These are phyloP conservation scores for Macaca mulatta DNA, from an alignment of 2,113 vertebrate genomes.

Conservation along the genomic window DNA sequence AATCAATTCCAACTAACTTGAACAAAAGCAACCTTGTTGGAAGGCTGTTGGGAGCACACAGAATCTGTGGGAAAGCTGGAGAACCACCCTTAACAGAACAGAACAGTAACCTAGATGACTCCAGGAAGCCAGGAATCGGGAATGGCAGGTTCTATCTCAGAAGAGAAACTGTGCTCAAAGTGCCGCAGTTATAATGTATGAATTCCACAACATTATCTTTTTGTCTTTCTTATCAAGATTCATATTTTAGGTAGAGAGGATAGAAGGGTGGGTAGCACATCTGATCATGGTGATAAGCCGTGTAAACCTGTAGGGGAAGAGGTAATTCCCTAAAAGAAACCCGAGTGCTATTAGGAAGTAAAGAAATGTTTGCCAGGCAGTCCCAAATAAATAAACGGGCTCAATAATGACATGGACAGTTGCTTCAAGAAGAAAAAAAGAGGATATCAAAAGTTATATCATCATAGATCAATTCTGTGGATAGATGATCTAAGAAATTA, in stretches of 20 bases:
- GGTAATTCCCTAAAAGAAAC: background rate
- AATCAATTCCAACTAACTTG: background rate
- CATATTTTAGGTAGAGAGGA: background rate
- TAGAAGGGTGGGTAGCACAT: background rate
- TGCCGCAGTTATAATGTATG: too few relatives aligned
- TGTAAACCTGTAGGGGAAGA: background rate
- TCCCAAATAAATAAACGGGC: background rate
- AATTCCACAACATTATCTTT: background rate
- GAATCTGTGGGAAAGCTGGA: background rate
- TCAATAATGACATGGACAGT: background rate
- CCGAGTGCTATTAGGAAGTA: background rate
- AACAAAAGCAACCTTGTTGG: background rate
- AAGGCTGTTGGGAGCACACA: background rate
- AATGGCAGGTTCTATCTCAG: background rate
- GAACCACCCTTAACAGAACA: background rate
- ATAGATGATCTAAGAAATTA: constrained; percentile 3
- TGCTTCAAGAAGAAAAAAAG: background rate
- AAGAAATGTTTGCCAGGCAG: background rate
- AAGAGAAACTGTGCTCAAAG: background rate
- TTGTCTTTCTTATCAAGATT: constrained; percentile 2
- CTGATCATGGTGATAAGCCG: background rate
- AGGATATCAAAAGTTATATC: background rate
- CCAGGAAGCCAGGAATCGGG: background rate
- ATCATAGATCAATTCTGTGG: background rate
- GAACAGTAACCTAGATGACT: background rate